Conservation (phyloP, 92 coral and sea anemone genomes). For the Chrysogorgia sp. region DNA sequence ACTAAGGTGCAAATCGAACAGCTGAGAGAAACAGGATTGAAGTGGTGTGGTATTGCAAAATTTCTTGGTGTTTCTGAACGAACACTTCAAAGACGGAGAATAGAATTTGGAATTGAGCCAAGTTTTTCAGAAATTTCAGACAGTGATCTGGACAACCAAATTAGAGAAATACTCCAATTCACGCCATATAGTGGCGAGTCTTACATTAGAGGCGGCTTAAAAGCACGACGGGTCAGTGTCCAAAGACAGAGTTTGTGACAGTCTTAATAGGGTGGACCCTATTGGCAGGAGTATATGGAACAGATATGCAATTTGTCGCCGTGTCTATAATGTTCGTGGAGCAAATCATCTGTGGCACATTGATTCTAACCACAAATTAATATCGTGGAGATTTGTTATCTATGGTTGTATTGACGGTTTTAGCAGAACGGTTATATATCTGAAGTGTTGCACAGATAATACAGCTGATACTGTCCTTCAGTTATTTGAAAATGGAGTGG, state of each 20-base stretch:
- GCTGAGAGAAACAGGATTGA: constrained; percentile 41
- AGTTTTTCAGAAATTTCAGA: constrained; percentile 34
- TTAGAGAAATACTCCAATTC: constrained; percentile 34
- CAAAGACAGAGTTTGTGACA: constrained; percentile 49
- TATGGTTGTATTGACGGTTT: no score
- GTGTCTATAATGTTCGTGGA: constrained; percentile 46
- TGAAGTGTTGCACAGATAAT: constrained; percentile 46
- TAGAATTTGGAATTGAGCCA: constrained; percentile 31
- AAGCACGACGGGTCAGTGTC: constrained; percentile 41
- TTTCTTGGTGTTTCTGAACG: no score
- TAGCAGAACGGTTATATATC: constrained; percentile 44
- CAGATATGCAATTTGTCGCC: no score
- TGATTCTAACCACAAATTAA: constrained; percentile 47
- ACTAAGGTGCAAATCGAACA: constrained; percentile 36
- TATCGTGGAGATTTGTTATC: no score
- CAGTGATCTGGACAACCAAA: constrained; percentile 43
- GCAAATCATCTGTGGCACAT: constrained; percentile 57
- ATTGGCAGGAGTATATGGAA: no score
- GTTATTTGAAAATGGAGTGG: constrained; percentile 44
- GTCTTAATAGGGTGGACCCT: constrained; percentile 1
- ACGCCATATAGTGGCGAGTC: constrained; percentile 51
- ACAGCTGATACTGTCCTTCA: constrained; percentile 52
- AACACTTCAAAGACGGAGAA: constrained; percentile 18
- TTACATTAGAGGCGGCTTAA: constrained; percentile 46
- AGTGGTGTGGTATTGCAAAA: constrained; percentile 31